Conservation (phyloP, 1,140 invertebrate genomes). For the Trypoxylus dichotomus region DNA sequence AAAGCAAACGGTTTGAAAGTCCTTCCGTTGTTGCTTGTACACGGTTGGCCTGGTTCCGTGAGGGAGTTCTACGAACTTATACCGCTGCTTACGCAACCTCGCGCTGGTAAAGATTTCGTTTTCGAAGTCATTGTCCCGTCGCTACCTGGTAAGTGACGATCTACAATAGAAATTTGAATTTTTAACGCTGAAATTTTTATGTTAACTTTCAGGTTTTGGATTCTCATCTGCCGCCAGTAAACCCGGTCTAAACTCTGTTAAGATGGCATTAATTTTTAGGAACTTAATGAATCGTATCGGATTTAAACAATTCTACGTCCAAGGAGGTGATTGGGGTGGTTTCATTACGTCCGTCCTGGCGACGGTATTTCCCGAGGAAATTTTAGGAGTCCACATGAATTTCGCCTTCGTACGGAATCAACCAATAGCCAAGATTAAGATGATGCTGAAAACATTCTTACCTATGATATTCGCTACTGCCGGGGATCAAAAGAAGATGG, state of each 20-base stretch:
- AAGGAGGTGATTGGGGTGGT: conserved; percentile 86
- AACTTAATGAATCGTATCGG: conserved; percentile 85
- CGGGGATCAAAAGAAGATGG: conserved; percentile 61
- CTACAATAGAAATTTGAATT: too few relatives aligned
- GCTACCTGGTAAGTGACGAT: neutral
- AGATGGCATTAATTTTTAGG: conserved; percentile 75
- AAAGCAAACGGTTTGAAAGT: conserved; percentile 33
- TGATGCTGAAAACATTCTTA: conserved; percentile 58
- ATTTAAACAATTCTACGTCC: conserved; percentile 74
- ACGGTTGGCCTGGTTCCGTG: conserved; percentile 91
- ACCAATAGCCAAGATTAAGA: conserved; percentile 53
- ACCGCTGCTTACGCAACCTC: conserved; percentile 59
- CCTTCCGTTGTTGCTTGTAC: conserved; percentile 71
- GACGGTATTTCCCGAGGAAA: conserved; percentile 68
- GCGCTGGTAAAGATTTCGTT: conserved; percentile 45
- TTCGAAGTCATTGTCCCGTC: neutral
- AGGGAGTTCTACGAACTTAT: conserved; percentile 85
- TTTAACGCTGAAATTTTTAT: neutral
- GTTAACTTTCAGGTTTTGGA: conserved; percentile 60
- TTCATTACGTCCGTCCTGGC: conserved; percentile 64
- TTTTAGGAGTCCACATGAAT: conserved; percentile 70
- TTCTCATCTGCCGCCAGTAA: conserved; percentile 73
- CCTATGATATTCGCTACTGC: conserved; percentile 62
- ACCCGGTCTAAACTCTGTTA: conserved; percentile 63
- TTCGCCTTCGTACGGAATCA: conserved; percentile 42